Evolutionary conservation across 2,888 invertebrate species (phyloP).

Genomic region (Chromoteleia sp.): DNA sequence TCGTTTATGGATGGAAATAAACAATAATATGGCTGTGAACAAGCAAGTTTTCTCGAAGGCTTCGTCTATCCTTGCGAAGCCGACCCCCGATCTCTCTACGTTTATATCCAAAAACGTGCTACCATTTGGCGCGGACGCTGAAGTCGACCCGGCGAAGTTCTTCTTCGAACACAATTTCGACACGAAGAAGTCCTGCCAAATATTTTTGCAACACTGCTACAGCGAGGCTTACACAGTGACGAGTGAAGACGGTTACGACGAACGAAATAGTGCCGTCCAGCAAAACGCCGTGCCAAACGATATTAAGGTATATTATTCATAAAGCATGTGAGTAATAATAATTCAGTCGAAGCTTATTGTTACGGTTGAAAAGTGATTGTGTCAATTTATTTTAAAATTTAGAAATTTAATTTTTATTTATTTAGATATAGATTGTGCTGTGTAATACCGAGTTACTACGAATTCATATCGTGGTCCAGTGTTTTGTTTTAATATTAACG

Average conservation of each 20-base stretch:
- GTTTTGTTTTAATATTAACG: too few species aligned
- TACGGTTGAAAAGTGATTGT: too few species aligned
- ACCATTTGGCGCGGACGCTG: conserved; percentile 79
- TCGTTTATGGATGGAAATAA: conserved; percentile 81
- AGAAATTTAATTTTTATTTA: too few species aligned
- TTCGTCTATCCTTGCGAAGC: conserved; percentile 73
- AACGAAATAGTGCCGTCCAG: conserved; percentile 43
- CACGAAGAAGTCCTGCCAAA: conserved; percentile 77
- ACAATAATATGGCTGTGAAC: conserved; percentile 75
- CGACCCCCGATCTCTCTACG: conserved; percentile 76
- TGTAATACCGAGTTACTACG: not conserved
- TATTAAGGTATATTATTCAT: conserved; percentile 36
- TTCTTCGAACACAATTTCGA: conserved; percentile 79
- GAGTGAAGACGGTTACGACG: conserved; percentile 41
- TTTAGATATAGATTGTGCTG: too few species aligned
- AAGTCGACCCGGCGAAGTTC: conserved; percentile 75
- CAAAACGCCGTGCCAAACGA: conserved; percentile 49
- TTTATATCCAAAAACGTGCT: conserved; percentile 78
- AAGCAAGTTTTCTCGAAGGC: conserved; percentile 78
- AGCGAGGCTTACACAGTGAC: conserved; percentile 42
- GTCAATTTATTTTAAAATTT: too few species aligned
- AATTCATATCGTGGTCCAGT: too few species aligned
- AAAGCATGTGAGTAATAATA: not conserved
- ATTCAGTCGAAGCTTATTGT: not conserved
- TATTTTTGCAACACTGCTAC: conserved; percentile 78